Base-by-base conservation (phyloP, 2,888 invertebrate species). In the Hyalella azteca region DNA sequence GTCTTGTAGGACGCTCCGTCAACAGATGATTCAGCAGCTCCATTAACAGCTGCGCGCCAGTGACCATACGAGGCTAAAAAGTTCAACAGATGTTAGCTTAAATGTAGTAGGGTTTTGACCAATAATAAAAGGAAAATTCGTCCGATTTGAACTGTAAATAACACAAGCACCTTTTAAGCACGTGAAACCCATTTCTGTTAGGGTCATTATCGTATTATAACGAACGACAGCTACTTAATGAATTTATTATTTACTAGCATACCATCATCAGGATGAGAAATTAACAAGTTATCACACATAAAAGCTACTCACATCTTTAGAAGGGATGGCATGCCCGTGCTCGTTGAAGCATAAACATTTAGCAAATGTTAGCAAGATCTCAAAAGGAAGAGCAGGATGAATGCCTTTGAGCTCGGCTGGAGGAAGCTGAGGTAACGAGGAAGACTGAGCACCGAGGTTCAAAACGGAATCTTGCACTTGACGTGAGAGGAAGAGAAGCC, bases 331-430 rank as follows among this genome's bases (percentile, higher is more conserved):
- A 11, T 19, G 66, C 11, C 66, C 66, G 9, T 29, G 36, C 66
- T 66, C 66, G 15, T 66, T 36, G 19, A 36, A 66, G 36, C 66
- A 66, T n/a, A 66, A 66, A n/a, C 32, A n/a, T 15, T 32, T 66
- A 15, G 66, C 66, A 11, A 66, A 32, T 2, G 66, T 66, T n/a
- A 66, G 36, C 29, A 66, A 15, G 36, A 66, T 36, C 39, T 66
- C 66, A 66, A 39, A 66, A 36, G 36, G 66, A n/a, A 66, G 29
- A 29, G 66, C 66, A 32, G 66, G 66, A 36, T 13, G 19, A 11
- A 66, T 32, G 66, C 39, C 9, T 4, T 36, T 66, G 1, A 66
- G 66, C n/a, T 66, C 66, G 36, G 3, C 36, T n/a, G 66, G 36
- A 36, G 66, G 66, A 22, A 32, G 29, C 39, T 66, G 22, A 19